Evolutionary conservation across 2,113 vertebrate species (phyloP), one percentile per base, ranked within the genome.

Genomic region (Aptenodytes forsteri): DNA sequence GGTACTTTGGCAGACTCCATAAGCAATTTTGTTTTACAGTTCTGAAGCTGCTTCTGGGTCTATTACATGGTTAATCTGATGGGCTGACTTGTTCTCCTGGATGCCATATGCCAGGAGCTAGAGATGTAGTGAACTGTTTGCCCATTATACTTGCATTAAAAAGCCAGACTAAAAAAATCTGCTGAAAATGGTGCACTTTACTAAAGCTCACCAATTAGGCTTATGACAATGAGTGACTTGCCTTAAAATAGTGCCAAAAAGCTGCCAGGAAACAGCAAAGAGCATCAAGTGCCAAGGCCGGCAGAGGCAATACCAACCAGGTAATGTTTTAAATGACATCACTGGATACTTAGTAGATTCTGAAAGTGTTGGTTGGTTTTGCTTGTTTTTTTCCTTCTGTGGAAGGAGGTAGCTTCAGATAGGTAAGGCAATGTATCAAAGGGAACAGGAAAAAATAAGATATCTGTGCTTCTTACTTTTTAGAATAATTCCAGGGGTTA

Each of bases 61-160:
- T 97, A 97, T 97, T 98, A 98, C 96, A 98, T 97, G 96, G 97
- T 97, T 98, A 98, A 98, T 98, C 96, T 96, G 97, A 97, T 96
- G 95, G 97, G 97, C 87, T 98, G 97, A 96, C 92, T 98, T 97
- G 75, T 96, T 96, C 92, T 97, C 72, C 93, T 97, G 95, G 81
- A 97, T 96, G 95, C 97, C 97, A 97, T 97, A 98, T 97, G 97
- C 96, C 97, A 98, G 92, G 64, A 98, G 90, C 87, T 94, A 95
- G 94, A 96, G 70, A 96, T 30, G 42, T 85, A 95, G 67, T 95
- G 96, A 97, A 96, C 97, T 96, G 73, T 93, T 97, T 97, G 75
- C 71, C 97, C 87, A 92, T 98, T 97, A 96, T 58, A 67, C 13
- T 77, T 90, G 69, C 83, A 96, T 80, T 97, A 96, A 97, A 97